Conservation (phyloP, 2,797 vertebrate genomes). For the Diceros bicornis region DNA sequence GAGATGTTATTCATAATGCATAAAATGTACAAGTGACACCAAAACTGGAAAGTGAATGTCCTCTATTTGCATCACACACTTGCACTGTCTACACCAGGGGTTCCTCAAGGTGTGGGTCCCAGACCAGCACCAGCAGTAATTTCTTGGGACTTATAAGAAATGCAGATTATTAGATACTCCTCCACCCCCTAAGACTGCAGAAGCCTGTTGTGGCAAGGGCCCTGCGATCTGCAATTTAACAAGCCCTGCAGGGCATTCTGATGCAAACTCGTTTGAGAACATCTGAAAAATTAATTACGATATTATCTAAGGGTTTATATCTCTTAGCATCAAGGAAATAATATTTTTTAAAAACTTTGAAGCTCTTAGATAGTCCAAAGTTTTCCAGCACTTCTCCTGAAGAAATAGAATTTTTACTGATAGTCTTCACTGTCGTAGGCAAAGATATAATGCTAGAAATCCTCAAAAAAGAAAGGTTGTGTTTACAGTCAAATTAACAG, state of each 20-base stretch:
- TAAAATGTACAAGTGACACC: not conserved
- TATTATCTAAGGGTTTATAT: not conserved
- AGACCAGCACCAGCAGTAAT: not conserved
- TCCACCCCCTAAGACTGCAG: not conserved
- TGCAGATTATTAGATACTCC: not conserved
- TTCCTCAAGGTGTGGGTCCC: not conserved
- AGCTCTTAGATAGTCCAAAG: not conserved
- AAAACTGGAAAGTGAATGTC: rapidly evolving
- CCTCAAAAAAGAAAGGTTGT: not conserved
- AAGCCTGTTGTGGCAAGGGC: not conserved
- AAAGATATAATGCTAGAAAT: not conserved
- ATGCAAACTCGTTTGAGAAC: not conserved
- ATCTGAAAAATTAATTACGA: not conserved
- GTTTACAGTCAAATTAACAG: not conserved
- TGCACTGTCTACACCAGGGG: no score
- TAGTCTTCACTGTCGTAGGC: not conserved
- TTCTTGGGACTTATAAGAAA: not conserved
- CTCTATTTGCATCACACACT: rapidly evolving
- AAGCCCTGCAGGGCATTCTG: not conserved
- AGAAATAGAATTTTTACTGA: not conserved
- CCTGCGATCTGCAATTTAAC: not conserved
- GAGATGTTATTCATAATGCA: not conserved
- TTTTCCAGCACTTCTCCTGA: not conserved
- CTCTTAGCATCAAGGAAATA: not conserved
- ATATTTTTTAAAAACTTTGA: not conserved